Percentiles rank a stretch among this genome's conserved stretches.
Conservation (phyloP, 1,140 invertebrate species). For the Arion vulgaris region DNA sequence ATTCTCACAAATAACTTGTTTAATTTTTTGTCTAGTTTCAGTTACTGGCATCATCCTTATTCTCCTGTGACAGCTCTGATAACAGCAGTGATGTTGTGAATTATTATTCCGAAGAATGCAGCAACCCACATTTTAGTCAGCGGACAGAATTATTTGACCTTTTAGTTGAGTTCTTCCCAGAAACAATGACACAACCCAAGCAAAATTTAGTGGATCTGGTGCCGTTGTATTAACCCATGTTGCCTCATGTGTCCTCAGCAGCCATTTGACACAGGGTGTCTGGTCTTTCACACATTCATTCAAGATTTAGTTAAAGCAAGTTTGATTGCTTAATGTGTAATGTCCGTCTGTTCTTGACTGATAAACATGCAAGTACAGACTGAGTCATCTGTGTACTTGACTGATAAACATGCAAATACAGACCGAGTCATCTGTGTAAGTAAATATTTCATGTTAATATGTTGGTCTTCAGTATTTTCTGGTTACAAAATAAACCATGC, state of each 20-base stretch:
- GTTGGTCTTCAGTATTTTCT: not conserved
- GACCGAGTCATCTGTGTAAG: not conserved
- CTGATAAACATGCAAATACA: not conserved
- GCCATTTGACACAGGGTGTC: not conserved
- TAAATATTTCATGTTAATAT: not conserved
- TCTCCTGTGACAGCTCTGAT: conserved; percentile 69
- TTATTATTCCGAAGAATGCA: conserved; percentile 39
- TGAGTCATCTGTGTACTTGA: too few relatives aligned
- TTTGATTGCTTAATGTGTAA: too few relatives aligned
- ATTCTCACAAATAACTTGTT: too few relatives aligned
- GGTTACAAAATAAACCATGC: not conserved
- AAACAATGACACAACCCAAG: conserved; percentile 81
- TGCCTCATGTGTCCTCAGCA: not conserved
- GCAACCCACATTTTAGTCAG: conserved; percentile 70
- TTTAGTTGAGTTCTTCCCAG: conserved; percentile 80
- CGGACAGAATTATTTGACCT: conserved; percentile 80
- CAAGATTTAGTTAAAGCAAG: too few relatives aligned
- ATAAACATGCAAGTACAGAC: not conserved
- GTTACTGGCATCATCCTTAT: conserved; percentile 74
- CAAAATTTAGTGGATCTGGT: conserved; percentile 80
- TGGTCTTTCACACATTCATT: conserved; percentile 2
- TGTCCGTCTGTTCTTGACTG: too few relatives aligned
- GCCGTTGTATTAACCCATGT: conserved; percentile 45
- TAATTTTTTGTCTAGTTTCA: conserved; percentile 76
- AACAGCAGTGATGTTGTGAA: conserved; percentile 52